Evolutionary conservation across 2,888 invertebrate genomes (phyloP), one percentile per base, ranked within the genome.

Genomic region (Daptonema setosum): DNA sequence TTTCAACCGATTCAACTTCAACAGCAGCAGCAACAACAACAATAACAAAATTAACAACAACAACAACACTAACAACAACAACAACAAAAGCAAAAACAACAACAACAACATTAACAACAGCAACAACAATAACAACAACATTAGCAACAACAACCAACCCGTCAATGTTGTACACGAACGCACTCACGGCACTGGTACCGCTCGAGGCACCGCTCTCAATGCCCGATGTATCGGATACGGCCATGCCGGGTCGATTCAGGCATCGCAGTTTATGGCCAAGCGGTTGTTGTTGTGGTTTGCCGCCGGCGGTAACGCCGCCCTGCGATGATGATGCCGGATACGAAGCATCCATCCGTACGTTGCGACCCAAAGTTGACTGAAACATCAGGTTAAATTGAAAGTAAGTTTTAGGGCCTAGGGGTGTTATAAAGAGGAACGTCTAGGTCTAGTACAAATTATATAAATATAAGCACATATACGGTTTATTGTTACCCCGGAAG

Each of bases 151-250:
- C 5, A 5, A 22, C 47, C 47, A 47, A 35, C 35, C 35, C 35
- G 17, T 28, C 35, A 30, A 2, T 25, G 54, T 20, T 8, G 24
- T 41, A 25, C 5, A 20, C 2, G 30, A 35, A n/a, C n/a, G 25
- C 54, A 26, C 54, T 43, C 22, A 54, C 22, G 5, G 5, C 17
- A 22, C 41, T 41, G n/a, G 43, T 17, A 25, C 43, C 43, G 26
- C 54, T 54, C 3, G 54, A 54, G 2, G 25, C 25, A 2, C 54
- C 54, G n/a, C 43, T 41, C 26, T 14, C n/a, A 2, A 54, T 54
- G 54, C 54, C 54, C 8, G 24, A 25, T 8, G 54, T 54, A 26
- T 54, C 54, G 26, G 54, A 54, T 25, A 29, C 30, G 52, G 35
- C 30, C 22, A 50, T 28, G 50, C 26, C 25, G 5, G 50, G 14